Evolutionary conservation across 2,888 invertebrate species (phyloP), one percentile per base, ranked within the genome.

Genomic region (Apamea crenata): DNA sequence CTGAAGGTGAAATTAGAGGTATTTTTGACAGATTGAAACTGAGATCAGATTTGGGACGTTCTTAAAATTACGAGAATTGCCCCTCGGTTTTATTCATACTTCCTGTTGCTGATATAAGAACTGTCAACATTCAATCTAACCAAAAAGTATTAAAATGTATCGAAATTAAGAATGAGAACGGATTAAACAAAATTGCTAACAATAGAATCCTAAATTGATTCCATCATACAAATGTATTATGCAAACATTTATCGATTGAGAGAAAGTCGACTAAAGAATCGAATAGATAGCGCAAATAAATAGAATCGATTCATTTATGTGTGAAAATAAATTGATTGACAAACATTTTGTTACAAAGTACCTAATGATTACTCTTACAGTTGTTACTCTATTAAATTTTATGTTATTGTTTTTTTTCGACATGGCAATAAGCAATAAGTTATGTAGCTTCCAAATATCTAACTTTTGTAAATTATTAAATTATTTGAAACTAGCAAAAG

Each of bases 201-300:
- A 32, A 80, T 36, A 65, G 4, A 63, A 32, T 53, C 4, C 16
- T 6, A 68, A 61, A 81, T 81, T 56, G 16, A 36, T 53, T 44
- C 14, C 44, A 12, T 73, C 63, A 75, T 44, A 18, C 47, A 77
- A 74, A 65, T 81, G 53, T 40, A 73, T 40, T 87, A 74, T 61
- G 73, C 68, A 76, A 89, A 85, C 50, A 75, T 75, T 66, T 73
- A 69, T 82, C 77, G 69, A 82, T 80, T 77, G 21, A 71, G 85
- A 79, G 85, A 87, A 84, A 88, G 86, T 82, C 50, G 67, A 77
- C 21, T 80, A 65, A 36, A 56, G 53, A 63, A 79, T 86, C 80
- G 74, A 88, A 69, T 88, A 73, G 36, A 69, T 74, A 69, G 61
- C 68, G 72, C 67, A 67, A 81, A 81, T 69, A 77, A 72, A 82